These are phyloP conservation scores for Taeniopygia guttata DNA, from an alignment of 2,797 vertebrate species.

Conservation along the genomic window DNA sequence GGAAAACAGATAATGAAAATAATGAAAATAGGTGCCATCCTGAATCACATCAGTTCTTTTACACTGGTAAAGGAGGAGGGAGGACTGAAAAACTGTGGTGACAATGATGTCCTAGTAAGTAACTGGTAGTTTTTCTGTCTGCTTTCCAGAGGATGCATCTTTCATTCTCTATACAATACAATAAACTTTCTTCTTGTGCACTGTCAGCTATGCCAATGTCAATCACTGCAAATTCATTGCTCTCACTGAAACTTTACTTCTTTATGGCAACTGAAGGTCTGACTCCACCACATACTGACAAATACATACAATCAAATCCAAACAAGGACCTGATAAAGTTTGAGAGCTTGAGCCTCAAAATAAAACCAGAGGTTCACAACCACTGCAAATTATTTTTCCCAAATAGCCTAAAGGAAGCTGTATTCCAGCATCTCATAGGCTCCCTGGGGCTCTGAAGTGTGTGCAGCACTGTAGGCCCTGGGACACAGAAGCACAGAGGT, in stretches of 20 bases:
- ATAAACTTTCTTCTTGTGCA: neutral
- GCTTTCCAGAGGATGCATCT: neutral
- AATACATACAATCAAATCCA: neutral
- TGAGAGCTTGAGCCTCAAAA: neutral
- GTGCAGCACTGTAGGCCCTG: fast-evolving
- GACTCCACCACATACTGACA: neutral
- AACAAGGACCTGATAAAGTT: neutral
- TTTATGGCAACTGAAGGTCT: neutral
- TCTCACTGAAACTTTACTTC: neutral
- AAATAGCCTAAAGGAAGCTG: neutral
- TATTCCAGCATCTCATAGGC: neutral
- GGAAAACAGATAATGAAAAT: neutral
- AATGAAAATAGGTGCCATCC: neutral
- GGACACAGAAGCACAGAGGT: neutral
- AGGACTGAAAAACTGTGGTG: neutral
- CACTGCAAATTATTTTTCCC: neutral
- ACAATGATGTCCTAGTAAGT: neutral
- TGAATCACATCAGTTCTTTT: neutral
- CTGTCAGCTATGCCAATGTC: neutral
- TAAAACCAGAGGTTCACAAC: neutral
- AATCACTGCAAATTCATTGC: neutral
- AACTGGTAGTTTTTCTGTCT: neutral
- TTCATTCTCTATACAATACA: neutral
- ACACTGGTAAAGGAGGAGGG: neutral
- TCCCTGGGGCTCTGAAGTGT: neutral